A percentile compares a stretch with the other conserved stretches of the same genome.
These are phyloP conservation scores for Anseranas semipalmata DNA, from an alignment of 2,113 vertebrate genomes.

Conservation along the genomic window DNA sequence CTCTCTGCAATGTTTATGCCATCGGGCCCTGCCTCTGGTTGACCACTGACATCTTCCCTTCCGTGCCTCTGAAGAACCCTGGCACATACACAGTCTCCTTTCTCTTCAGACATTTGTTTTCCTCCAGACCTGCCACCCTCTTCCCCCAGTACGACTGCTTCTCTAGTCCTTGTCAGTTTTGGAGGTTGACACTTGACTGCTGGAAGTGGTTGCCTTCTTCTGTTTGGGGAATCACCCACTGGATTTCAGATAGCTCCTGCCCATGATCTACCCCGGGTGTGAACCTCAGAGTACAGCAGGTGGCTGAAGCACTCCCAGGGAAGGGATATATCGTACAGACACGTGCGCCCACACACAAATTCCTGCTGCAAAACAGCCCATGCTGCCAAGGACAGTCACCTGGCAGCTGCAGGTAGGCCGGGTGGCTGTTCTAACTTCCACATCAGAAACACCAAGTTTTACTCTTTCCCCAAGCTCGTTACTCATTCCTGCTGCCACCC, in stretches of 20 bases:
- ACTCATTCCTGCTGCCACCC: background rate
- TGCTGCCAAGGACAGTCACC: background rate
- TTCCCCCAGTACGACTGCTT: background rate
- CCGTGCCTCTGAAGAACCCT: background rate
- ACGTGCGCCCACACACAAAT: too few relatives aligned
- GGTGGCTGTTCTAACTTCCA: background rate
- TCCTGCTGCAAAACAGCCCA: background rate
- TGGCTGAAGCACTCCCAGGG: background rate
- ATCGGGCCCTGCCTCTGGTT: background rate
- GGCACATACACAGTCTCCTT: background rate
- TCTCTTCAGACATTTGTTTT: background rate
- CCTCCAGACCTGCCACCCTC: background rate
- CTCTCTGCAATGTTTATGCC: background rate
- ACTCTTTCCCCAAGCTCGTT: background rate
- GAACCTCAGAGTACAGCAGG: background rate
- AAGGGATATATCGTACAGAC: accelerated
- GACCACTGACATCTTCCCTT: background rate
- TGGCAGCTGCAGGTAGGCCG: background rate
- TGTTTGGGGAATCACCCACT: background rate
- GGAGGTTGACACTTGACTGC: background rate
- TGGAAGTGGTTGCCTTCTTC: background rate
- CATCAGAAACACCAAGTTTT: background rate
- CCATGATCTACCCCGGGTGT: background rate
- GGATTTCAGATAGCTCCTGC: background rate
- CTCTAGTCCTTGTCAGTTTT: background rate